Conservation (phyloP, 2,888 invertebrate species). For the Ophion ellenae region DNA sequence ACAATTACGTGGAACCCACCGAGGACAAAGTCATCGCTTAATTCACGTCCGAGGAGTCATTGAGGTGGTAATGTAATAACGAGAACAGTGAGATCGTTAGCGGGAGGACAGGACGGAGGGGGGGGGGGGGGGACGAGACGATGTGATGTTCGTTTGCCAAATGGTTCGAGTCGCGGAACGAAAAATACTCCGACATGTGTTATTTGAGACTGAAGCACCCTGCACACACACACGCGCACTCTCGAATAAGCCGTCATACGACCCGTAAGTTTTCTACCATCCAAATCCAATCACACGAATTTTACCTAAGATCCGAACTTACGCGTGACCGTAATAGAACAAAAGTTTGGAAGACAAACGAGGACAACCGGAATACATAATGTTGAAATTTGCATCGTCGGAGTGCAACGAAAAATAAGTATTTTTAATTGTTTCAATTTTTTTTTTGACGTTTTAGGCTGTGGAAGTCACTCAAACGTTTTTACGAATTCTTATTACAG, state of each 20-base stretch:
- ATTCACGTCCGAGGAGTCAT: conserved; percentile 55
- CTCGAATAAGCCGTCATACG: conserved; percentile 51
- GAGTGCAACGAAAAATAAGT: no score
- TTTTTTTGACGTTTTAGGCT: no score
- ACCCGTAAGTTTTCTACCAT: conserved; percentile 54
- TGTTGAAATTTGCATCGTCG: no score
- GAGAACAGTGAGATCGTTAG: conserved; percentile 37
- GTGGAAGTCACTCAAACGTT: no score
- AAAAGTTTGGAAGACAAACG: not conserved
- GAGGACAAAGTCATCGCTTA: conserved; percentile 82
- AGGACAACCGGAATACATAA: not conserved
- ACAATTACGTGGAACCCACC: conserved; percentile 84
- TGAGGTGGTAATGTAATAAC: conserved; percentile 35
- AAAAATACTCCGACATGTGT: conserved; percentile 76
- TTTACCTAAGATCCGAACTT: not conserved
- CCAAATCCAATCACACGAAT: conserved; percentile 24
- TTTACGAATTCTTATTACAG: no score
- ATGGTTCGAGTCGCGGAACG: conserved; percentile 63
- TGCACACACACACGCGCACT: conserved; percentile 70
- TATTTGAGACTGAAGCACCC: conserved; percentile 81
- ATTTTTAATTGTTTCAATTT: no score
- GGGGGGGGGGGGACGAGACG: conserved; percentile 31
- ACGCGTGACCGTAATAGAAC: not conserved
- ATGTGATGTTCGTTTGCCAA: conserved; percentile 81
- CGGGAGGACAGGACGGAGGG: conserved; percentile 27